A percentile compares a stretch with the other conserved stretches of the same genome.
Evolutionary conservation across 1,140 invertebrate genomes (phyloP).

Genomic region (Euschistus heros): DNA sequence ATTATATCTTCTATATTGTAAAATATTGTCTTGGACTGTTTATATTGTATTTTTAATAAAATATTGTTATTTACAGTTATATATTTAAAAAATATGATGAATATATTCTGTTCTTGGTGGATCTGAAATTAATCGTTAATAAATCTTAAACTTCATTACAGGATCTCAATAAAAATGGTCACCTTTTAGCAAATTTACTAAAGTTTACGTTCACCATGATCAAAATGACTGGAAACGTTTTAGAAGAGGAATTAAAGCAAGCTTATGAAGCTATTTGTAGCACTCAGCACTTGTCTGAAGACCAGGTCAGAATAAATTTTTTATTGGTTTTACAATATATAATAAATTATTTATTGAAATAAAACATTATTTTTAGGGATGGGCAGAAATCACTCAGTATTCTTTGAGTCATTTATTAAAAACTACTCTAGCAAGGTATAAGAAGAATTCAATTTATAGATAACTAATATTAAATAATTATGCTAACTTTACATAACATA

Average conservation of each 20-base stretch:
- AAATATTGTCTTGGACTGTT: no score
- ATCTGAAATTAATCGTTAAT: neutral
- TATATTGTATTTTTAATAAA: no score
- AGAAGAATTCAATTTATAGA: neutral
- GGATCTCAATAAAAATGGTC: conserved; percentile 29
- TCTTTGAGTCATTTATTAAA: conserved; percentile 42
- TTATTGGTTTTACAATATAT: neutral
- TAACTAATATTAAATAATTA: neutral
- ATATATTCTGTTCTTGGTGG: no score
- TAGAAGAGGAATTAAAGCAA: conserved; percentile 27
- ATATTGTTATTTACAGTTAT: no score
- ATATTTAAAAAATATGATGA: no score
- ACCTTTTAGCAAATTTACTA: conserved; percentile 32
- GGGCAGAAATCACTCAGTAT: conserved; percentile 48
- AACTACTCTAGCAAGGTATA: conserved; percentile 39
- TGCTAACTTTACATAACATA: neutral
- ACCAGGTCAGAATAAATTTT: conserved; percentile 30
- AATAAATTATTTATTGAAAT: neutral
- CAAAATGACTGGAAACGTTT: conserved; percentile 31
- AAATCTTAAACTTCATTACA: conserved; percentile 20
- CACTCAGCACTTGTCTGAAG: conserved; percentile 33
- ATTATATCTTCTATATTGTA: no score
- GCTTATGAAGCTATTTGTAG: conserved; percentile 30
- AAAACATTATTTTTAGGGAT: conserved; percentile 36
- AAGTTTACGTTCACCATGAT: conserved; percentile 32